phyloP scores from a whole-genome alignment of 2,888 invertebrate species.

The Nowickia ferox region DNA sequence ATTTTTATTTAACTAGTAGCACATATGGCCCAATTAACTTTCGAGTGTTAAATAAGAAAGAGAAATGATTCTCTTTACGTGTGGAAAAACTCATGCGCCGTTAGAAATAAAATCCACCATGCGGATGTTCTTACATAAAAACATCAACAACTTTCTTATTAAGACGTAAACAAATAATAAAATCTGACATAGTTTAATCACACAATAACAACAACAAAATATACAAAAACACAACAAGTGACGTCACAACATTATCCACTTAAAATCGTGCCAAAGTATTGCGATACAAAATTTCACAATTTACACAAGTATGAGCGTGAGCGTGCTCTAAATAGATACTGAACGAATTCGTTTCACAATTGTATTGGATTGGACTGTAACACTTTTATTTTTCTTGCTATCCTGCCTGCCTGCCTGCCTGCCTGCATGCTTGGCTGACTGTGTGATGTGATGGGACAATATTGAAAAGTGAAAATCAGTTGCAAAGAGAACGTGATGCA shows the following conservation, averaged over 20 bases:
- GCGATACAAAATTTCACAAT: background rate
- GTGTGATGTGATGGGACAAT: slow-evolving; percentile 43
- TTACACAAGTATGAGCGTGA: background rate
- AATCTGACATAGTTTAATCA: slow-evolving; percentile 61
- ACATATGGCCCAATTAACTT: background rate
- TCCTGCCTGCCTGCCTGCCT: slow-evolving; percentile 31
- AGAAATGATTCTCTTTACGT: background rate
- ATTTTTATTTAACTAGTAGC: background rate
- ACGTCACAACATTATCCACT: slow-evolving; percentile 73
- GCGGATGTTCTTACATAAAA: slow-evolving; percentile 48
- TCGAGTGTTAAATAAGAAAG: slow-evolving; percentile 14
- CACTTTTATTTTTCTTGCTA: slow-evolving; percentile 50
- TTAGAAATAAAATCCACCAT: slow-evolving; percentile 73
- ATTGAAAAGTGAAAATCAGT: slow-evolving; percentile 68
- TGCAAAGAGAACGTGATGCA: slow-evolving; percentile 71
- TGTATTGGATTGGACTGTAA: slow-evolving; percentile 65
- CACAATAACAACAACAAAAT: slow-evolving; percentile 15
- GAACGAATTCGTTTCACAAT: slow-evolving; percentile 15
- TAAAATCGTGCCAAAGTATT: slow-evolving; percentile 6
- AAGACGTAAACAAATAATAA: slow-evolving; percentile 63
- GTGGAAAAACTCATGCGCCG: slow-evolving; percentile 72
- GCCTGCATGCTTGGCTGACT: slow-evolving; percentile 4
- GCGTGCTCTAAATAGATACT: slow-evolving; percentile 50
- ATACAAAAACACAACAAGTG: slow-evolving; percentile 63
- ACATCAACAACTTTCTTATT: slow-evolving; percentile 8